Conservation (phyloP, 2,888 invertebrate species). For the Phrixothrix hirtus region DNA sequence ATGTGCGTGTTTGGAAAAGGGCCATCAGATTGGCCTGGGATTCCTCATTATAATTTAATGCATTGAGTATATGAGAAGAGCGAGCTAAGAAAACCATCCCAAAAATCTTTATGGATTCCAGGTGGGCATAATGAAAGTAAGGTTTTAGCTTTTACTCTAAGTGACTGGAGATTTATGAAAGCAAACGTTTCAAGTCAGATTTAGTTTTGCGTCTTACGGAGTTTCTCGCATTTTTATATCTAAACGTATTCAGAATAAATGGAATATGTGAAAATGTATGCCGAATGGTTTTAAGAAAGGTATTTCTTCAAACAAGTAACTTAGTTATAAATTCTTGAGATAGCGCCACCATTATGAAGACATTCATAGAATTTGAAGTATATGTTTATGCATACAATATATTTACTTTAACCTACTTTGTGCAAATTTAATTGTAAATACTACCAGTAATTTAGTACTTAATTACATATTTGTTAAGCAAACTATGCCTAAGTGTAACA, state of each 20-base stretch:
- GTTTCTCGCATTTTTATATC: slow-evolving; percentile 16
- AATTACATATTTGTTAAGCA: no score
- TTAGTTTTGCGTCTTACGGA: slow-evolving; percentile 14
- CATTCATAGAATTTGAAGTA: no score
- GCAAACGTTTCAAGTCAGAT: slow-evolving; percentile 21
- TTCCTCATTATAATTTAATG: slow-evolving; percentile 31
- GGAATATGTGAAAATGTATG: slow-evolving; percentile 16
- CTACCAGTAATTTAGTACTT: no score
- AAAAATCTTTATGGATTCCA: slow-evolving; percentile 25
- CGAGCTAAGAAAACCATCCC: slow-evolving; percentile 19
- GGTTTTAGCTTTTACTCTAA: slow-evolving; percentile 29
- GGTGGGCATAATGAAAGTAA: slow-evolving; percentile 30
- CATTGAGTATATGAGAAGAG: slow-evolving; percentile 13
- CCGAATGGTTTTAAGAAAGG: slow-evolving; percentile 8
- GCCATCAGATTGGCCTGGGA: slow-evolving; percentile 26
- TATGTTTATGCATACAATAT: no score
- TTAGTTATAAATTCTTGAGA: not conserved
- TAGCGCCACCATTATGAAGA: no score
- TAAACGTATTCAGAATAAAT: slow-evolving; percentile 15
- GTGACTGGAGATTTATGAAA: slow-evolving; percentile 30
- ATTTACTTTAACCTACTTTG: no score
- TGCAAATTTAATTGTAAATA: no score
- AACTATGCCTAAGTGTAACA: no score
- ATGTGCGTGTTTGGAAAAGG: slow-evolving; percentile 18
- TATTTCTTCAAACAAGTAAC: slow-evolving; percentile 1